Conservation (phyloP, 2,888 invertebrate genomes). For the Sesia apiformis region DNA sequence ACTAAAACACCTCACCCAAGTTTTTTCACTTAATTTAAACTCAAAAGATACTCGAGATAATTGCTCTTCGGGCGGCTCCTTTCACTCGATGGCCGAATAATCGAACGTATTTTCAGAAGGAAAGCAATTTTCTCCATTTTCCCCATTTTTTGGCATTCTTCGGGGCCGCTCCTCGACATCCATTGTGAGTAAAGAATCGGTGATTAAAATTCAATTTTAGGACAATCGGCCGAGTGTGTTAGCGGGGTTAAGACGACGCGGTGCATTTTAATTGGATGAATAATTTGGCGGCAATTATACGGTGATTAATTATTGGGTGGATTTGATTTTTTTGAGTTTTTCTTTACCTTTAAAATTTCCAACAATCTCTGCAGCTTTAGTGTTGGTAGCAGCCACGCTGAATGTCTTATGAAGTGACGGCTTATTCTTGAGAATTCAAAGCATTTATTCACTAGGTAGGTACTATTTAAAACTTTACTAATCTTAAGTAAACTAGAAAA, state of each 20-base stretch:
- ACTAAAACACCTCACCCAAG: slow-evolving; percentile 24
- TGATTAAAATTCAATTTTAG: slow-evolving; percentile 75
- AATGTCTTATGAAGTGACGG: too few relatives aligned
- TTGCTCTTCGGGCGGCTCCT: slow-evolving; percentile 50
- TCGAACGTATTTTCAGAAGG: slow-evolving; percentile 52
- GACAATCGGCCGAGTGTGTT: slow-evolving; percentile 64
- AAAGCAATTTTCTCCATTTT: slow-evolving; percentile 63
- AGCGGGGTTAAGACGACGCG: slow-evolving; percentile 46
- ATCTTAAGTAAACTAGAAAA: too few relatives aligned
- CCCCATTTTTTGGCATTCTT: slow-evolving; percentile 67
- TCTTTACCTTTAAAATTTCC: too few relatives aligned
- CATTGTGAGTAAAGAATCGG: slow-evolving; percentile 67
- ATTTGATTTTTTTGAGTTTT: not conserved
- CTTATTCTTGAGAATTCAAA: too few relatives aligned
- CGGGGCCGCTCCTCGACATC: slow-evolving; percentile 31
- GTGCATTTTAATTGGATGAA: slow-evolving; percentile 71
- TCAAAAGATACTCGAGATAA: slow-evolving; percentile 74
- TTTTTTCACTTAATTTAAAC: slow-evolving; percentile 74
- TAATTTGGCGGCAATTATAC: slow-evolving; percentile 32
- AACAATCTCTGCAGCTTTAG: too few relatives aligned
- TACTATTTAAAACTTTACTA: too few relatives aligned
- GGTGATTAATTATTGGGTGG: not conserved
- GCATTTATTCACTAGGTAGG: too few relatives aligned
- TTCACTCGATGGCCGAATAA: slow-evolving; percentile 37
- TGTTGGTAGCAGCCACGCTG: too few relatives aligned